Evolutionary conservation across 2,797 vertebrate genomes (phyloP).

Genomic region (Sandelia bainsii): DNA sequence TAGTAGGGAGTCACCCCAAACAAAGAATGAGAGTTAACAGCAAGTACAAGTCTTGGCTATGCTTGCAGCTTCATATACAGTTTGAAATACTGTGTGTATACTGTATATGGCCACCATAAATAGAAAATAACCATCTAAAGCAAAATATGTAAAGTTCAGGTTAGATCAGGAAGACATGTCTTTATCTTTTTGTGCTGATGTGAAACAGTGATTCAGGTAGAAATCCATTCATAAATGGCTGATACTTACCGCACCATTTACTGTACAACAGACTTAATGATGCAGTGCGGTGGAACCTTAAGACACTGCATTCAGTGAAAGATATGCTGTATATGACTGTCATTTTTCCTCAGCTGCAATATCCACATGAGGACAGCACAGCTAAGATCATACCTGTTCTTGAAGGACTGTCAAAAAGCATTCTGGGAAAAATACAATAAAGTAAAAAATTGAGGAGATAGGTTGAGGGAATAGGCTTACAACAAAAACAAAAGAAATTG

Average conservation of each 20-base stretch:
- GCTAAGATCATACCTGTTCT: slow-evolving; percentile 16
- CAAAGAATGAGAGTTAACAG: slow-evolving; percentile 2
- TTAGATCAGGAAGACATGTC: too few relatives aligned
- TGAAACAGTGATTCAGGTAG: background rate
- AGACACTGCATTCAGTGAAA: slow-evolving; percentile 6
- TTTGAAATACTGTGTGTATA: background rate
- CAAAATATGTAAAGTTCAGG: too few relatives aligned
- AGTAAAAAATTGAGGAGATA: background rate
- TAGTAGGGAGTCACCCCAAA: slow-evolving; percentile 18
- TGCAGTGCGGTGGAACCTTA: slow-evolving; percentile 3
- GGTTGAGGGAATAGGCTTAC: background rate
- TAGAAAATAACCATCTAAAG: too few relatives aligned
- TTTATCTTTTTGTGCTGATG: background rate
- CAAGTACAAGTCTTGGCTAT: slow-evolving; percentile 12
- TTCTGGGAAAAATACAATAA: slow-evolving; percentile 14
- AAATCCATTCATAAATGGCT: slow-evolving; percentile 13
- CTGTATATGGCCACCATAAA: too few relatives aligned
- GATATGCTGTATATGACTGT: background rate
- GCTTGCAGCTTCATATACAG: slow-evolving; percentile 10
- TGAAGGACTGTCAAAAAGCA: slow-evolving; percentile 4
- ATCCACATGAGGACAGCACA: background rate
- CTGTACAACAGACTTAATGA: slow-evolving; percentile 27
- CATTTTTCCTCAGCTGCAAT: slow-evolving; percentile 4
- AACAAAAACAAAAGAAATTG: slow-evolving; percentile 17
- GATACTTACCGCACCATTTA: slow-evolving; percentile 9